phyloP scores from a whole-genome alignment of 2,888 invertebrate genomes.

The Ecdyonurus torrentis region DNA sequence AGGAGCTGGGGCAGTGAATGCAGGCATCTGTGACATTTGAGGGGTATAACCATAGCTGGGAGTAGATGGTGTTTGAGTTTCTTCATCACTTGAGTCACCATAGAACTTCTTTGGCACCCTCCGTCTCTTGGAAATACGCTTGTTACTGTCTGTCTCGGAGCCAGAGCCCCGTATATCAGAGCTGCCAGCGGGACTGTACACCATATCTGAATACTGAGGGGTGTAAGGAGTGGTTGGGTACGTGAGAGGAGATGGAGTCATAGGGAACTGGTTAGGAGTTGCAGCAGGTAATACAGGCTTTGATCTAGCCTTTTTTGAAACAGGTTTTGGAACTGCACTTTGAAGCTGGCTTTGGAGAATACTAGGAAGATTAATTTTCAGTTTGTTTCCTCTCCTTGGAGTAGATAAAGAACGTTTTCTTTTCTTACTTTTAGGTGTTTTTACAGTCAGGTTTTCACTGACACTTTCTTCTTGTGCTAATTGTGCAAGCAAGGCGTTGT shows the following conservation, averaged over 20 bases:
- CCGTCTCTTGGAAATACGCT: slow-evolving; percentile 58
- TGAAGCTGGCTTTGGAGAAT: background rate
- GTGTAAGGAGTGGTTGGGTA: background rate
- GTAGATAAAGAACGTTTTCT: background rate
- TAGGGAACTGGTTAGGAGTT: background rate
- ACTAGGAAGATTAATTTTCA: background rate
- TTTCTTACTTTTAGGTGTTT: background rate
- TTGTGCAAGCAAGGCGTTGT: background rate
- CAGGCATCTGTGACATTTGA: no score
- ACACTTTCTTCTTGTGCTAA: background rate
- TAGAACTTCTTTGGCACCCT: slow-evolving; percentile 73
- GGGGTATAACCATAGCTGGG: background rate
- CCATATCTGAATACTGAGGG: background rate
- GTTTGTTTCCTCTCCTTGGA: background rate
- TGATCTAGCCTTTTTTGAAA: background rate
- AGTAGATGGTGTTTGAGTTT: slow-evolving; percentile 27
- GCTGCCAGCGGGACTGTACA: background rate
- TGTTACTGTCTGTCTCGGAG: slow-evolving; percentile 41
- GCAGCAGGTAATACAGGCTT: background rate
- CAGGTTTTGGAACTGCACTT: background rate
- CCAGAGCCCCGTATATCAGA: slow-evolving; percentile 16
- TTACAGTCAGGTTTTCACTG: background rate
- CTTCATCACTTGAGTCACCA: slow-evolving; percentile 76
- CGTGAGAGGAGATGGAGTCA: background rate
- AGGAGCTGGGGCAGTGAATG: background rate